These are phyloP conservation scores for Stenolophus ochropezus DNA, from an alignment of 2,888 invertebrate species.

Conservation along the genomic window DNA sequence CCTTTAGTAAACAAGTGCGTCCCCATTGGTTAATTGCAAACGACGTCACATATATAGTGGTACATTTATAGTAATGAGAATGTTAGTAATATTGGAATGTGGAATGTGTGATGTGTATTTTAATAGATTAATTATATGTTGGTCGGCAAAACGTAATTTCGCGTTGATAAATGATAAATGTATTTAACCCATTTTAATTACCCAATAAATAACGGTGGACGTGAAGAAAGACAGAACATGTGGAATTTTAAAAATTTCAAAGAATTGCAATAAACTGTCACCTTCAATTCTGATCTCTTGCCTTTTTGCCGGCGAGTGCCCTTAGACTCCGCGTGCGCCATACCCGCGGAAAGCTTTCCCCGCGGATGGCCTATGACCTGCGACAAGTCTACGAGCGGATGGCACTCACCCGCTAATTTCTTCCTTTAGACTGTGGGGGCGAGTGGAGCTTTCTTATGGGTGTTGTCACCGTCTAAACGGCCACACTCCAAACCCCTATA, in stretches of 20 bases:
- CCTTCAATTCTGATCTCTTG: constrained; percentile 42
- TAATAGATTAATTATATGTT: background rate
- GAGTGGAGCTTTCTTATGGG: constrained; percentile 21
- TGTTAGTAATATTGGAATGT: no score
- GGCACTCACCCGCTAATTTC: constrained; percentile 55
- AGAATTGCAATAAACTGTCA: constrained; percentile 50
- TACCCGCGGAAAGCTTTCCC: background rate
- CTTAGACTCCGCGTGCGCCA: background rate
- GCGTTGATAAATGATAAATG: background rate
- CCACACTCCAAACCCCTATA: constrained; percentile 68
- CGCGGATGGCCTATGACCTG: constrained; percentile 4
- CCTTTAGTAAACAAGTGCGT: no score
- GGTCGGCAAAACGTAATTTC: background rate
- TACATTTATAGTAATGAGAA: no score
- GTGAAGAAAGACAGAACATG: background rate
- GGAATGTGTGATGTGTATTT: no score
- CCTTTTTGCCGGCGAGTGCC: background rate
- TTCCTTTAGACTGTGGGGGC: constrained; percentile 47
- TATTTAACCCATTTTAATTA: constrained; percentile 7
- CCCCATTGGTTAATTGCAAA: no score
- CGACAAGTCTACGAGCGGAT: constrained; percentile 25
- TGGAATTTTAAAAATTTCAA: constrained; percentile 35
- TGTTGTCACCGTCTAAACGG: constrained; percentile 59
- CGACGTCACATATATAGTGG: no score
- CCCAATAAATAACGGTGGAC: constrained; percentile 3